Conservation (phyloP, 2,797 vertebrate genomes). For the Tenualosa ilisha region DNA sequence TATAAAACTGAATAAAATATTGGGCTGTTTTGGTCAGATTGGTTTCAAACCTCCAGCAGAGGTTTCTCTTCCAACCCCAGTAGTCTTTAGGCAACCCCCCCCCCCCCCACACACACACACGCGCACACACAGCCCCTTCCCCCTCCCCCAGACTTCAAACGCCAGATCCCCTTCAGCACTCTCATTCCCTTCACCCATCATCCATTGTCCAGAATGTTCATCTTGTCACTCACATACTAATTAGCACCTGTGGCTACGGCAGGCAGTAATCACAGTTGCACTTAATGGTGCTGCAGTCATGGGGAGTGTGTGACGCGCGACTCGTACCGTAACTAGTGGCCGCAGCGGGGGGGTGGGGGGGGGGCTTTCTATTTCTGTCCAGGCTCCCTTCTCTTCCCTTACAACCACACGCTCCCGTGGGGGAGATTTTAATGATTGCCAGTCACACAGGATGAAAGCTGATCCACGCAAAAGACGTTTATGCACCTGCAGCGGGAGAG, state of each 20-base stretch:
- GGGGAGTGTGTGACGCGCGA: constrained; percentile 10
- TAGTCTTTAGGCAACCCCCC: too few relatives aligned
- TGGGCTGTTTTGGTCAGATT: too few relatives aligned
- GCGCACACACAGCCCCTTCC: background rate
- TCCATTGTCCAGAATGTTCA: background rate
- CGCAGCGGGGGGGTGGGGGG: background rate
- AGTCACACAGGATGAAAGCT: background rate
- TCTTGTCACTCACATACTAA: background rate
- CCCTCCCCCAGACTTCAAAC: background rate
- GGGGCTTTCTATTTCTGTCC: constrained; percentile 14
- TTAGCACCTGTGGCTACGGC: constrained; percentile 16
- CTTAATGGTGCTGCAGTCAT: background rate
- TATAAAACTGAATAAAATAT: background rate
- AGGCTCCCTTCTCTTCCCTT: background rate
- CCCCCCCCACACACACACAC: too few relatives aligned
- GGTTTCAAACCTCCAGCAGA: too few relatives aligned
- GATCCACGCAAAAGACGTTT: background rate
- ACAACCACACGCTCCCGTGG: background rate
- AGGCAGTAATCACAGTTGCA: constrained; percentile 7
- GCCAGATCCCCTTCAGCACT: background rate
- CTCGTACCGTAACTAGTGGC: background rate
- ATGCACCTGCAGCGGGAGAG: background rate
- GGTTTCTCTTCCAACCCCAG: too few relatives aligned
- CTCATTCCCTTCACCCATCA: background rate
- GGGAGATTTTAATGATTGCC: background rate